Evolutionary conservation across 2,797 vertebrate species (phyloP).

Genomic region (Ctenopoma multispine): DNA sequence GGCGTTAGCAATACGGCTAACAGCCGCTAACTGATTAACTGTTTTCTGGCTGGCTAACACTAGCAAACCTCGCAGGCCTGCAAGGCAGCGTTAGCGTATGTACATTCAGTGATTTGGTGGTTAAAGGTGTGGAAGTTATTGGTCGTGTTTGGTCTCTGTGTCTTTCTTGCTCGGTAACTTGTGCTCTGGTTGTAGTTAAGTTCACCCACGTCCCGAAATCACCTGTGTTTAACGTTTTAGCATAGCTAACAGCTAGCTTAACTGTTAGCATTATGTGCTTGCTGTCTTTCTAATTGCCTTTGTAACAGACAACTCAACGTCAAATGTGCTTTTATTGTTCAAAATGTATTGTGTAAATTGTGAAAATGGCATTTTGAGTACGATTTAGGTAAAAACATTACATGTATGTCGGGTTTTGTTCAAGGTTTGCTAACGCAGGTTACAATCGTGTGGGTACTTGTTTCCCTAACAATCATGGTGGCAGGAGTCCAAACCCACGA

Average conservation of each 20-base stretch:
- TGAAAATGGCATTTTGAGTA: background rate
- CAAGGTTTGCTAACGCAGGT: constrained; percentile 12
- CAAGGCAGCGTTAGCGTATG: constrained; percentile 2
- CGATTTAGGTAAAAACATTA: accelerated
- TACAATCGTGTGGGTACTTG: constrained; percentile 14
- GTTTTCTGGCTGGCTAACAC: constrained; percentile 43
- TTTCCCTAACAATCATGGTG: constrained; percentile 36
- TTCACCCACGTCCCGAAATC: background rate
- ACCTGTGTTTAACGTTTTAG: constrained; percentile 26
- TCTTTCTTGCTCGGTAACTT: accelerated
- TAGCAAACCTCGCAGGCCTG: constrained; percentile 56
- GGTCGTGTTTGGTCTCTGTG: accelerated
- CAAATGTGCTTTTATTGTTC: background rate
- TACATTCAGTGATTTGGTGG: background rate
- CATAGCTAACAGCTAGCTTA: constrained; percentile 58
- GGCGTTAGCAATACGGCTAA: constrained; percentile 72
- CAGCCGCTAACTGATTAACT: constrained; percentile 49
- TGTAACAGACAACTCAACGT: constrained; percentile 60
- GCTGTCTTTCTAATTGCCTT: constrained; percentile 75
- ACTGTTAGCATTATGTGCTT: constrained; percentile 60
- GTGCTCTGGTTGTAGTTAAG: background rate
- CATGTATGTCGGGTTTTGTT: background rate
- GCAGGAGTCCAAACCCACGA: constrained; percentile 25
- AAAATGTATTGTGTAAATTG: background rate
- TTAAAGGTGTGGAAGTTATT: background rate